phyloP scores from a whole-genome alignment of 2,113 vertebrate genomes.

The Corydoras maculifer region DNA sequence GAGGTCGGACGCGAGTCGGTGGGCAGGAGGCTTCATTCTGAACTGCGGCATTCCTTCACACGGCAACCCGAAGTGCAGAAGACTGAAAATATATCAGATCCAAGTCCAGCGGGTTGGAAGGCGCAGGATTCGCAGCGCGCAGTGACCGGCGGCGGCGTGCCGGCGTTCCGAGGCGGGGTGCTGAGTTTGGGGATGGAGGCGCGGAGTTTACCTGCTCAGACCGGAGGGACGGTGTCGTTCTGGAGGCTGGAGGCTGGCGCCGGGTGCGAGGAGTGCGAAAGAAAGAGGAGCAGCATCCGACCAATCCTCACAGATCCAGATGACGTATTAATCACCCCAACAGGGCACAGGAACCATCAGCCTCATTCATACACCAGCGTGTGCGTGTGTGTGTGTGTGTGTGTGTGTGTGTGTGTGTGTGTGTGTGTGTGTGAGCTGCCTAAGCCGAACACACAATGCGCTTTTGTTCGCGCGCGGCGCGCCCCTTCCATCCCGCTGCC shows the following conservation, averaged over 20 bases:
- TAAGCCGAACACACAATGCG: too few relatives aligned
- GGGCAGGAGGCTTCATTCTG: slow-evolving; percentile 1
- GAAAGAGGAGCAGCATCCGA: slow-evolving; percentile 21
- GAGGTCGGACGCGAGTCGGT: background rate
- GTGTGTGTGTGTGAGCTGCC: too few relatives aligned
- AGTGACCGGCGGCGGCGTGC: too few relatives aligned
- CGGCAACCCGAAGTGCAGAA: background rate
- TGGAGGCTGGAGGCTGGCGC: too few relatives aligned
- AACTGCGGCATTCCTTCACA: slow-evolving; percentile 39
- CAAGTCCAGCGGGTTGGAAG: too few relatives aligned
- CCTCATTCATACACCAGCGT: slow-evolving; percentile 43
- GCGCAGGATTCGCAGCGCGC: too few relatives aligned
- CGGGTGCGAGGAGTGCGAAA: background rate
- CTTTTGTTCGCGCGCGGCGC: background rate
- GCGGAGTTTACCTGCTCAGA: too few relatives aligned
- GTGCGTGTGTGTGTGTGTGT: slow-evolving; percentile 22
- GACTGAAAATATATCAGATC: background rate
- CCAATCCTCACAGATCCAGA: slow-evolving; percentile 49
- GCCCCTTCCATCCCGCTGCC: too few relatives aligned
- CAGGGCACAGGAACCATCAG: slow-evolving; percentile 12
- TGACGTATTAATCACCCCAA: slow-evolving; percentile 48
- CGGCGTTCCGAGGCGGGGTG: too few relatives aligned
- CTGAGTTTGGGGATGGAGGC: too few relatives aligned
- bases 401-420: too few relatives aligned
- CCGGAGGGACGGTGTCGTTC: too few relatives aligned